Evolutionary conservation across 2,113 vertebrate species (phyloP).

Genomic region (Rhea americana): DNA sequence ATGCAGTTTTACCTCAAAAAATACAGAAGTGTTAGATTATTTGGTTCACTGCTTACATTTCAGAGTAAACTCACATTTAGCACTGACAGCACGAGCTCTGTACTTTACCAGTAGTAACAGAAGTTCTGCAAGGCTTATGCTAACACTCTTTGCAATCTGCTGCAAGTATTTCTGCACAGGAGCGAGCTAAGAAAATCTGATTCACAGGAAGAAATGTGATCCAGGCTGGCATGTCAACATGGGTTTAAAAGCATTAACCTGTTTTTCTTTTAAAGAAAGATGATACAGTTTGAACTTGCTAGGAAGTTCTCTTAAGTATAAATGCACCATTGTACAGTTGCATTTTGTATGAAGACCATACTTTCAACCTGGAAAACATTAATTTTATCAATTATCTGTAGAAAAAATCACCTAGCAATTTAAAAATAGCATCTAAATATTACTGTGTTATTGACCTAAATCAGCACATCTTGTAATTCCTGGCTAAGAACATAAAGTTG

Average conservation of each 20-base stretch:
- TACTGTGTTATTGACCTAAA: slow-evolving; percentile 54
- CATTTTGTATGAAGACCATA: not conserved
- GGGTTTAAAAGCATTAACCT: not conserved
- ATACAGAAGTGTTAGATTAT: not conserved
- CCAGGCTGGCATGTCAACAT: not conserved
- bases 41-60: not conserved
- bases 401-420: slow-evolving; percentile 4
- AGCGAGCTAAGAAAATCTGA: not conserved
- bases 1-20: not conserved
- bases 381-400: not conserved
- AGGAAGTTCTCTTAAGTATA: not conserved
- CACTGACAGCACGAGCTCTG: not conserved
- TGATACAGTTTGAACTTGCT: not conserved
- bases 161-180: not conserved
- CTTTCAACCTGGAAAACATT: slow-evolving; percentile 16
- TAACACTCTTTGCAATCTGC: not conserved
- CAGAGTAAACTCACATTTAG: not conserved
- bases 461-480: slow-evolving; percentile 41
- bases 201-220: not conserved
- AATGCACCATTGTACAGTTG: not conserved
- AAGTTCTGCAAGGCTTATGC: not conserved
- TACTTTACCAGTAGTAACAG: not conserved
- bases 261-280: not conserved
- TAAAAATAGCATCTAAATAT: slow-evolving; percentile 49
- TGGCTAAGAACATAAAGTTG: not conserved